Conservation (phyloP, 1,140 invertebrate species). For the Drosophila bipectinata region DNA sequence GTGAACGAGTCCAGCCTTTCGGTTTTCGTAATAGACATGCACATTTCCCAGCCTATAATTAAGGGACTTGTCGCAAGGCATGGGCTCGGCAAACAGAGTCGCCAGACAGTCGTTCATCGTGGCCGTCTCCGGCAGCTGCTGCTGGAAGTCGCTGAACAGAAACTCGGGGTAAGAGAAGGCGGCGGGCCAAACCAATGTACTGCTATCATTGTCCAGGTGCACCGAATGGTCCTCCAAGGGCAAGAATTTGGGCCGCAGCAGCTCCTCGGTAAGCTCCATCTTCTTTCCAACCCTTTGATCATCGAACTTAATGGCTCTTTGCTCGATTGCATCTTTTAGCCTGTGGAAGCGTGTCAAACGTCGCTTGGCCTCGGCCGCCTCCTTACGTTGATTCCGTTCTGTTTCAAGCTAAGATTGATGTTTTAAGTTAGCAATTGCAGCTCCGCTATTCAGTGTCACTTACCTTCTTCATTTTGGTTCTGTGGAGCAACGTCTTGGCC, state of each 20-base stretch:
- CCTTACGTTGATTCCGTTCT: constrained; percentile 87
- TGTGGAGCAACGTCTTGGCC: constrained; percentile 86
- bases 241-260: constrained; percentile 83
- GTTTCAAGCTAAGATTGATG: constrained; percentile 84
- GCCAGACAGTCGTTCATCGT: constrained; percentile 90
- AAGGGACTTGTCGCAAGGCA: constrained; percentile 90
- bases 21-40: constrained; percentile 92
- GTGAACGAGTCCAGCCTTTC: constrained; percentile 87
- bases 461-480: constrained; percentile 85
- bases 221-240: constrained; percentile 77
- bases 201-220: constrained; percentile 80
- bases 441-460: neutral
- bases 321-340: constrained; percentile 83
- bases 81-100: constrained; percentile 88
- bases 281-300: constrained; percentile 83
- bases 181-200: constrained; percentile 91
- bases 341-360: constrained; percentile 83
- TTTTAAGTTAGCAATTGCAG: neutral
- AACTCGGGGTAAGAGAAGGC: constrained; percentile 93
- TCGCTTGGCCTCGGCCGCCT: constrained; percentile 85
- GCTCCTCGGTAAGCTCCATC: constrained; percentile 75
- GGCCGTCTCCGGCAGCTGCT: constrained; percentile 89
- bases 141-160: constrained; percentile 89
- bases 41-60: constrained; percentile 89
- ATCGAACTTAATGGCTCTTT: constrained; percentile 86